These are phyloP conservation scores for Chydorus sphaericus DNA, from an alignment of 2,888 invertebrate species.

Conservation along the genomic window DNA sequence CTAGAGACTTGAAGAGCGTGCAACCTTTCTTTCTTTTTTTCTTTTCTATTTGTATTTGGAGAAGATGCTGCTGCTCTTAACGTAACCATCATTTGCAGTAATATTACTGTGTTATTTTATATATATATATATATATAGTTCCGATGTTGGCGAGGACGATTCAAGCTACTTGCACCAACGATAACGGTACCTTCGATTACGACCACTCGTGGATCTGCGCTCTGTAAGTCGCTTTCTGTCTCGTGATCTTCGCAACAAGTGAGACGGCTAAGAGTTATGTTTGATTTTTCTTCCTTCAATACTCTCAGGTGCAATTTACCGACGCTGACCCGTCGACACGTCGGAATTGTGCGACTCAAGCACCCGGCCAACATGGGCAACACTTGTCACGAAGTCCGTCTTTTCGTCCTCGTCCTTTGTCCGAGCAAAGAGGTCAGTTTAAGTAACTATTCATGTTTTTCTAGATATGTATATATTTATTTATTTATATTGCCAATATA, in stretches of 20 bases:
- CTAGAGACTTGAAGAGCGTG: too few species aligned
- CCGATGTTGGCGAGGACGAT: conserved; percentile 37
- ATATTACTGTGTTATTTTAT: background rate
- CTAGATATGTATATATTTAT: background rate
- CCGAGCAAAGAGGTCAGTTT: conserved; percentile 35
- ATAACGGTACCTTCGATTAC: conserved; percentile 37
- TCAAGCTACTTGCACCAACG: conserved; percentile 35
- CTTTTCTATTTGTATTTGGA: too few species aligned
- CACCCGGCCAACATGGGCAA: conserved; percentile 41
- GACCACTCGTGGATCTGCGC: conserved; percentile 43
- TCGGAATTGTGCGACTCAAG: conserved; percentile 39
- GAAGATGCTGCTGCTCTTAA: too few species aligned
- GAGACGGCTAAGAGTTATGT: too few species aligned
- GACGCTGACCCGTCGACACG: conserved; percentile 36
- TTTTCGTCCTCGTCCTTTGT: conserved; percentile 41
- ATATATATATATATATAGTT: conserved; percentile 26
- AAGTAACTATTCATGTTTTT: background rate
- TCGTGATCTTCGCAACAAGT: background rate
- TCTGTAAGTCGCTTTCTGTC: conserved; percentile 30
- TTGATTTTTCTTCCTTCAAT: conserved; percentile 13
- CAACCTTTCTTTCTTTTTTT: too few species aligned
- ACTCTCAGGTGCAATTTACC: conserved; percentile 31
- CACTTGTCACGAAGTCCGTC: conserved; percentile 40
- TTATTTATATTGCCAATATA: too few species aligned
- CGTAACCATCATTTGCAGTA: too few species aligned